Percentiles rank a stretch among this genome's conserved stretches.
Conservation (phyloP, 1,140 invertebrate genomes). For the Acromyrmex heyeri region DNA sequence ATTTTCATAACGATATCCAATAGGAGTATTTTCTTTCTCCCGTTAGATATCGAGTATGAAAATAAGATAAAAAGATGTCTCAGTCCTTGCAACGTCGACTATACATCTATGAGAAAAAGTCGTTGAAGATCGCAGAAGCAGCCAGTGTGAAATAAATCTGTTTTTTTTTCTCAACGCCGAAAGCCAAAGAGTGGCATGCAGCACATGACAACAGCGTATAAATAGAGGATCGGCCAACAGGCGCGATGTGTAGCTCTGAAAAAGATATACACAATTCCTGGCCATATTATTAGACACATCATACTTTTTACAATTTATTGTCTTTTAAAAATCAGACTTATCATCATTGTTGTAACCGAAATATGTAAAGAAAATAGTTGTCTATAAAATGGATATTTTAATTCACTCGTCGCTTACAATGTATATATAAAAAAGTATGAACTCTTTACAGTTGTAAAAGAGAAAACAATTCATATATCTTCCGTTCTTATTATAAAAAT, state of each 20-base stretch:
- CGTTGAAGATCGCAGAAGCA: conserved; percentile 35
- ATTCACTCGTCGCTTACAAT: too few species aligned
- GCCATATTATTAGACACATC: too few species aligned
- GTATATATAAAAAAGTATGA: too few species aligned
- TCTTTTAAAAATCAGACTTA: too few species aligned
- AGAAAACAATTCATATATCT: too few species aligned
- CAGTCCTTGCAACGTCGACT: background rate
- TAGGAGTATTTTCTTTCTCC: background rate
- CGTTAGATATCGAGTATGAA: background rate
- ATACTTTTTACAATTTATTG: too few species aligned
- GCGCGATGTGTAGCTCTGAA: background rate
- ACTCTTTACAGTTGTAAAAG: too few species aligned
- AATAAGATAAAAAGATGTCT: conserved; percentile 5
- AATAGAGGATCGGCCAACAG: conserved; percentile 39
- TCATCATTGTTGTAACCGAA: too few species aligned
- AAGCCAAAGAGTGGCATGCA: conserved; percentile 62
- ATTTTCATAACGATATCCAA: background rate
- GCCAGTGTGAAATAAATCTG: conserved; percentile 36
- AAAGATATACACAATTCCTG: background rate
- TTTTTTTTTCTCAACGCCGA: conserved; percentile 25
- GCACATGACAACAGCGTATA: conserved; percentile 48
- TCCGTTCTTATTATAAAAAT: too few species aligned
- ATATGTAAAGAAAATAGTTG: too few species aligned
- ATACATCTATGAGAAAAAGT: background rate
- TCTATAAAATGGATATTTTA: too few species aligned